phyloP scores from a whole-genome alignment of 1,140 invertebrate species.

The Antheraea mylitta region DNA sequence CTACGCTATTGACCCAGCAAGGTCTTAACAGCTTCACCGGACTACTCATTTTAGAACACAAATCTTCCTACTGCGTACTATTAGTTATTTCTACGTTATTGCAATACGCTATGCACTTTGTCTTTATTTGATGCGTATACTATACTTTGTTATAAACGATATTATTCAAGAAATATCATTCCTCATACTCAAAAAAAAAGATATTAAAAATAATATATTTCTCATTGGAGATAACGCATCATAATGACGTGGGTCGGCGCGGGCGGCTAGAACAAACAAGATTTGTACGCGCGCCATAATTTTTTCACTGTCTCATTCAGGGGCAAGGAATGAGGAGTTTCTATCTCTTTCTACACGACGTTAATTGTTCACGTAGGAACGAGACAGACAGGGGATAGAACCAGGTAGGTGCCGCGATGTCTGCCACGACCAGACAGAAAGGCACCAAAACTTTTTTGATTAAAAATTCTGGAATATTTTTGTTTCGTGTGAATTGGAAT shows the following conservation, averaged over 20 bases:
- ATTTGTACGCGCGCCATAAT: conserved; percentile 60
- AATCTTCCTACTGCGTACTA: background rate
- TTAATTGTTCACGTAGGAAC: conserved; percentile 19
- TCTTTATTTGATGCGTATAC: conserved; percentile 37
- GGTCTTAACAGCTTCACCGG: no score
- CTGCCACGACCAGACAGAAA: conserved; percentile 60
- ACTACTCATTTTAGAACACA: no score
- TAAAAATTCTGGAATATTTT: conserved; percentile 25
- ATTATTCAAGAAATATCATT: conserved; percentile 59
- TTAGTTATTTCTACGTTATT: no score
- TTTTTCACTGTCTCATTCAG: conserved; percentile 68
- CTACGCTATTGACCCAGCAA: no score
- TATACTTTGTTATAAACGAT: conserved; percentile 19
- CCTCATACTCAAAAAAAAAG: conserved; percentile 58
- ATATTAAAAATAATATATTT: conserved; percentile 65
- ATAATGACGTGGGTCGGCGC: conserved; percentile 71
- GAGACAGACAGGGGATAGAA: conserved; percentile 44
- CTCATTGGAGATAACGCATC: conserved; percentile 70
- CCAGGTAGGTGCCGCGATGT: conserved; percentile 66
- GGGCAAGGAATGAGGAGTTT: conserved; percentile 40
- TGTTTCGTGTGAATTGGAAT: conserved; percentile 19
- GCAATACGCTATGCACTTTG: background rate
- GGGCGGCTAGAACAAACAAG: conserved; percentile 74
- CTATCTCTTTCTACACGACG: conserved; percentile 32
- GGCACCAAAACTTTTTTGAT: conserved; percentile 46